Base-by-base conservation (phyloP, 1,140 invertebrate genomes). In the Gerris buenoi region DNA sequence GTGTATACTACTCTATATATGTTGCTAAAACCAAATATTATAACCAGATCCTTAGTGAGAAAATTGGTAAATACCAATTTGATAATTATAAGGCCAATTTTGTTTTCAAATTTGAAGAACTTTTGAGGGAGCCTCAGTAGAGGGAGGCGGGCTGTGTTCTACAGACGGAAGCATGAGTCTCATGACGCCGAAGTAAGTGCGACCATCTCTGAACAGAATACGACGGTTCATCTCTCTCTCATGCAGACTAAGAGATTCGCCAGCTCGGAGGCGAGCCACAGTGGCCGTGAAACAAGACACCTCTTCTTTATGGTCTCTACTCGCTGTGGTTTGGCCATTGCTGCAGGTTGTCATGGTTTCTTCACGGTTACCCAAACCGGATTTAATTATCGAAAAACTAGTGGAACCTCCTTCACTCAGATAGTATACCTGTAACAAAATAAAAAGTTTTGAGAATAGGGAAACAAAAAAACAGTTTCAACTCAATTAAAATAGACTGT, bases 121-220 rank as follows among this genome's bases (percentile, higher is more conserved):
- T 18, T 61, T 22, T 25, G 22, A 23, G 5, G 60, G 25, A 5
- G 5, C 5, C 5, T 13, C 13, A 18, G 22, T 23, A 25, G 60
- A 18, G 10, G 22, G 10, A 61, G 25, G n/a, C 60, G 25, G 25
- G 25, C 25, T 61, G 13, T 61, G 22, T 22, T 13, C n/a, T 57
- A 14, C 46, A n/a, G n/a, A n/a, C n/a, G n/a, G n/a, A n/a, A n/a
- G n/a, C n/a, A n/a, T 56, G 23, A 66, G 13, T 18, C 56, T 10
- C 18, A 64, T 25, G 22, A 64, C n/a, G n/a, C 67, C 67, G 5
- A 67, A 27, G 46, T 63, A 67, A 3, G 67, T 67, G 14, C 64
- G 62, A 2, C 67, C 67, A 63, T 46, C 27, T 64, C 63, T 56
- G n/a, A 67, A 27, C 25, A 67, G 13, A 59, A 67, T 64, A 58